Base-by-base conservation (phyloP, 2,113 vertebrate species). In the Syrrhaptes paradoxus region DNA sequence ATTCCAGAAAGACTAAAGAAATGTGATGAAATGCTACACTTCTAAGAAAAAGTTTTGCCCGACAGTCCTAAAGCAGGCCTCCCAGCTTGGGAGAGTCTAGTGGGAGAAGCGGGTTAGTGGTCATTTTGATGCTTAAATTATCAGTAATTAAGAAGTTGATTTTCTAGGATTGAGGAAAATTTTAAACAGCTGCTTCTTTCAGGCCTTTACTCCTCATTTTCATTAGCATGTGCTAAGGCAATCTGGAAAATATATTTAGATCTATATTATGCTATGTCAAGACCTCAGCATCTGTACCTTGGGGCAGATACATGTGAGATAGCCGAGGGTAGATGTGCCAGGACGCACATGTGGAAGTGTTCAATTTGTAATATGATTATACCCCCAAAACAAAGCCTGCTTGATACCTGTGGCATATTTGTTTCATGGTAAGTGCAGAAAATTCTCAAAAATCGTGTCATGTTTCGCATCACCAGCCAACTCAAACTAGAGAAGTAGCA, bases 311-410 rank as follows among this genome's bases (percentile, higher is more conserved):
- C 51, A 54, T 66, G 91, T 49, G 94, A 97, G 97, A 97, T 97
- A 97, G 97, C 29, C 7, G 12, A 31, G 79, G 92, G 97, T 96
- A 81, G 96, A 96, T 97, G 97, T 98, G 97, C 98, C 98, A 98
- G 97, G 91, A 57, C 2, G 55, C 96, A 98, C 98, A 98, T 98
- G 97, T 98, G 97, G 97, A 98, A 98, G 97, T 97, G 95, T 98
- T 98, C 98, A 98, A 98, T 98, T 97, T 97, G 98, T 97, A 98
- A 98, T 93, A 87, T 96, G 97, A 98, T 98, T 98, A 98, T 61
- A 98, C 95, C 94, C 96, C 95, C 95, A 51, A 67, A 97, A 98
- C 96, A 98, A 98, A 97, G 96, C 96, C 96, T 91, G 96, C 97
- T 97, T 98, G 97, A 98, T 98, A 98, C 97, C 97, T 98, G 96